phyloP scores from a whole-genome alignment of 53 echinoderm and acorn worm genomes.

The Arbacia lixula region DNA sequence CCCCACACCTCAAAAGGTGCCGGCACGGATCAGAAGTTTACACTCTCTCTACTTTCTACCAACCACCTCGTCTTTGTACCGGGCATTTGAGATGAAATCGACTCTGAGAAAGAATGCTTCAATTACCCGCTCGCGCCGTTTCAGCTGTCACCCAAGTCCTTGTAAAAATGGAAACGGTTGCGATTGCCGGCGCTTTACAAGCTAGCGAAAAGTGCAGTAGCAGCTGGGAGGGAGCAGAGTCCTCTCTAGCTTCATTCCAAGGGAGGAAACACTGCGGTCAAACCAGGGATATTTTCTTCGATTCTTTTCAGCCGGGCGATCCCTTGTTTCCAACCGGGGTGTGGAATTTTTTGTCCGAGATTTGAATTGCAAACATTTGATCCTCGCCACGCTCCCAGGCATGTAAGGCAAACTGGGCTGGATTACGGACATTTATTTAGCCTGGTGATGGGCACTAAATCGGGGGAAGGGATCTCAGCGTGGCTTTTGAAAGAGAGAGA shows the following conservation, averaged over 20 bases:
- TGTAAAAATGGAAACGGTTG: constrained; percentile 5
- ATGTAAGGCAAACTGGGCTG: constrained; percentile 36
- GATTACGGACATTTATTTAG: constrained; percentile 56
- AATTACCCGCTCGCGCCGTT: constrained; percentile 7
- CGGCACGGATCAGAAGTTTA: too few relatives aligned
- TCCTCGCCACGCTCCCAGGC: constrained; percentile 43
- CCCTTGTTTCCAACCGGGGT: too few relatives aligned
- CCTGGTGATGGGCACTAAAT: constrained; percentile 25
- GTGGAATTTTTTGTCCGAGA: too few relatives aligned
- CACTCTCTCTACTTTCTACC: too few relatives aligned
- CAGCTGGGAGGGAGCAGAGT: too few relatives aligned
- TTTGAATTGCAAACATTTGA: constrained; percentile 37
- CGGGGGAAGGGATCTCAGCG: constrained; percentile 5
- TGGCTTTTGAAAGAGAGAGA: background rate
- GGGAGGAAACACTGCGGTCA: too few relatives aligned
- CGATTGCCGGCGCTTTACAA: background rate
- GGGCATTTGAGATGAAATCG: background rate
- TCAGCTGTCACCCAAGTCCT: background rate
- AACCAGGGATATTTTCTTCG: background rate
- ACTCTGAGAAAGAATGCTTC: background rate
- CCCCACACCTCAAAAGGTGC: too few relatives aligned
- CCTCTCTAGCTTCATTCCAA: too few relatives aligned
- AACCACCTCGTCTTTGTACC: too few relatives aligned
- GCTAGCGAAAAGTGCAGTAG: too few relatives aligned
- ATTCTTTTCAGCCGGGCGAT: too few relatives aligned